These are phyloP conservation scores for Nemurella pictetii DNA, from an alignment of 2,888 invertebrate species.

Conservation along the genomic window DNA sequence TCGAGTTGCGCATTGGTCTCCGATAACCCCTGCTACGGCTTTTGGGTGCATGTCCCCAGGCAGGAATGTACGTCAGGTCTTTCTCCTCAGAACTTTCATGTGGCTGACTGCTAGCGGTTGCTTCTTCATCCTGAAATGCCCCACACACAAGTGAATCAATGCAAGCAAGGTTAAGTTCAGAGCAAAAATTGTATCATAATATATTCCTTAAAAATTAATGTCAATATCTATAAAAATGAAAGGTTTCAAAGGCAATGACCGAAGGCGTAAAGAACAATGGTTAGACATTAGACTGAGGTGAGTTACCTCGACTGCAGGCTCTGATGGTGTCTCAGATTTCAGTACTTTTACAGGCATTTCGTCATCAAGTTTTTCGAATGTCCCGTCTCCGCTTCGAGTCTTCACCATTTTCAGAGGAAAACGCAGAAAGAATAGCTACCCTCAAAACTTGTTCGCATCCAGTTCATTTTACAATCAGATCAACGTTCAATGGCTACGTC, in stretches of 20 bases:
- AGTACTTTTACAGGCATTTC: constrained; percentile 39
- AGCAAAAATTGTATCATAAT: too few species aligned
- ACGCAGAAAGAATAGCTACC: constrained; percentile 34
- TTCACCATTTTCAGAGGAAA: constrained; percentile 41
- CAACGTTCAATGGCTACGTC: constrained; percentile 10
- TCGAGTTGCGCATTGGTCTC: background rate
- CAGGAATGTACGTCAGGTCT: constrained; percentile 17
- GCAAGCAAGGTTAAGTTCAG: background rate
- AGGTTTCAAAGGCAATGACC: background rate
- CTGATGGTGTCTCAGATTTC: background rate
- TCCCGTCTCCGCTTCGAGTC: constrained; percentile 39
- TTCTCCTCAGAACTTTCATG: constrained; percentile 28
- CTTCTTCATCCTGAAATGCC: background rate
- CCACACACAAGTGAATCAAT: background rate
- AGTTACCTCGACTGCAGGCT: background rate
- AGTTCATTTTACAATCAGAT: constrained; percentile 38
- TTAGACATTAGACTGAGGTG: background rate
- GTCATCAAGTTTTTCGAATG: constrained; percentile 34
- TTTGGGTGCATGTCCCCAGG: constrained; percentile 1
- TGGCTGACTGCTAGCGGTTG: constrained; percentile 11
- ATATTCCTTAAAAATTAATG: background rate
- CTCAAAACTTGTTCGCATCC: constrained; percentile 28
- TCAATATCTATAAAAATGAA: too few species aligned
- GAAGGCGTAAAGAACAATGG: background rate
- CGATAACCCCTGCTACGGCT: background rate